Conservation (phyloP, 2,797 vertebrate species). For the Intellagama lesueurii region DNA sequence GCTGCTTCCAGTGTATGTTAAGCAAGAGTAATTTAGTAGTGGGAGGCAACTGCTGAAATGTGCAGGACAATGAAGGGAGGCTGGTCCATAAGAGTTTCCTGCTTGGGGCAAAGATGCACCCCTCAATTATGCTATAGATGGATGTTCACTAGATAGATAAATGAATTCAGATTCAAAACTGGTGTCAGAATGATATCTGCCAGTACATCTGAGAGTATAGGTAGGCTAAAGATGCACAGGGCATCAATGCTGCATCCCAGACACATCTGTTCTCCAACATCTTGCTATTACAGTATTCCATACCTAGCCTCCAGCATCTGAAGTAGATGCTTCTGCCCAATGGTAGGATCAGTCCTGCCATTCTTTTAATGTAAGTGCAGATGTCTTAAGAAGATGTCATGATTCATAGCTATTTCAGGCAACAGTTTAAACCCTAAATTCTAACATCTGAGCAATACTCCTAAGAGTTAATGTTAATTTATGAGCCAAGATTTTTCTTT, state of each 20-base stretch:
- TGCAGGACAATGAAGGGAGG: too few relatives aligned
- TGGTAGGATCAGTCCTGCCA: too few relatives aligned
- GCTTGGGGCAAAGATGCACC: neutral
- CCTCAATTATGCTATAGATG: neutral
- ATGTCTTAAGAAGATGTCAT: neutral
- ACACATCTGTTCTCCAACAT: neutral
- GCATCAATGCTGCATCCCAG: neutral
- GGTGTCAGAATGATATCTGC: neutral
- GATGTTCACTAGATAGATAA: neutral
- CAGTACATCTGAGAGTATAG: neutral
- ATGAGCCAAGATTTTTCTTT: neutral
- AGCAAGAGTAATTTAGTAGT: neutral
- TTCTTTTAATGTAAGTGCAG: neutral
- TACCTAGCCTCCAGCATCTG: neutral
- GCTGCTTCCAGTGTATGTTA: too few relatives aligned
- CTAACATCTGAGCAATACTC: neutral
- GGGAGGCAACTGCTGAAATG: neutral
- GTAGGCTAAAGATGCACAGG: neutral
- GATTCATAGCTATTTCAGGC: neutral
- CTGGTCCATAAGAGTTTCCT: neutral
- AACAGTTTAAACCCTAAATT: neutral
- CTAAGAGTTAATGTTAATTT: neutral
- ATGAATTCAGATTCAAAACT: neutral
- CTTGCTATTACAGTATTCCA: neutral
- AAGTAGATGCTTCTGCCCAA: too few relatives aligned